Evolutionary conservation across 2,888 invertebrate genomes (phyloP).

Genomic region (Bombylius discolor): DNA sequence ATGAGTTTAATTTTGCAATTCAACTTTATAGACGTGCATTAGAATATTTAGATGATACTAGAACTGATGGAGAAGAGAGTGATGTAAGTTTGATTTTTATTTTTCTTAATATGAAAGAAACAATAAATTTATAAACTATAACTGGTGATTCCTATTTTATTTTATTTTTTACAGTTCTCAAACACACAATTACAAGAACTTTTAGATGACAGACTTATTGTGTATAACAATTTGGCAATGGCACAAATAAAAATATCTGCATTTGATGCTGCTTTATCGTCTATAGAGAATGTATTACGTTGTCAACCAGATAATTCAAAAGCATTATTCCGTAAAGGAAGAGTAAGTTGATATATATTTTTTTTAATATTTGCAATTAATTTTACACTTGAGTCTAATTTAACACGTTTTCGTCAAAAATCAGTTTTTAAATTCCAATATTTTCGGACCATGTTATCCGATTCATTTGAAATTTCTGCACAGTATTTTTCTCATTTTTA

Average conservation of each 20-base stretch:
- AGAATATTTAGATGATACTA: constrained; percentile 63
- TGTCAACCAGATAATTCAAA: constrained; percentile 83
- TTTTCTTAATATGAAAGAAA: not conserved
- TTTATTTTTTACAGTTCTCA: constrained; percentile 27
- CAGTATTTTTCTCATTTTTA: too few relatives aligned
- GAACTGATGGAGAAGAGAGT: constrained; percentile 49
- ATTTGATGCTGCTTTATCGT: constrained; percentile 70
- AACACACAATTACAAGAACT: constrained; percentile 50
- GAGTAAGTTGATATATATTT: constrained; percentile 30
- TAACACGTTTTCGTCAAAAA: not conserved
- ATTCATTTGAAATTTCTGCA: too few relatives aligned
- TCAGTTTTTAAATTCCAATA: too few relatives aligned
- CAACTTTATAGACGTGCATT: constrained; percentile 77
- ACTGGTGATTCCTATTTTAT: not conserved
- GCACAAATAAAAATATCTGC: constrained; percentile 81
- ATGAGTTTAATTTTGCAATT: constrained; percentile 67
- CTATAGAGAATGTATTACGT: constrained; percentile 67
- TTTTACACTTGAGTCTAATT: not conserved
- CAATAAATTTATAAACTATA: not conserved
- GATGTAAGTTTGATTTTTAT: constrained; percentile 36
- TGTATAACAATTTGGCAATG: constrained; percentile 85
- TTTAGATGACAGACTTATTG: constrained; percentile 67
- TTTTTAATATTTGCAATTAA: not conserved
- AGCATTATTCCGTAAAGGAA: constrained; percentile 77
- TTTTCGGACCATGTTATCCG: too few relatives aligned